Conservation (phyloP, 2,113 vertebrate genomes). For the Megalops atlanticus region DNA sequence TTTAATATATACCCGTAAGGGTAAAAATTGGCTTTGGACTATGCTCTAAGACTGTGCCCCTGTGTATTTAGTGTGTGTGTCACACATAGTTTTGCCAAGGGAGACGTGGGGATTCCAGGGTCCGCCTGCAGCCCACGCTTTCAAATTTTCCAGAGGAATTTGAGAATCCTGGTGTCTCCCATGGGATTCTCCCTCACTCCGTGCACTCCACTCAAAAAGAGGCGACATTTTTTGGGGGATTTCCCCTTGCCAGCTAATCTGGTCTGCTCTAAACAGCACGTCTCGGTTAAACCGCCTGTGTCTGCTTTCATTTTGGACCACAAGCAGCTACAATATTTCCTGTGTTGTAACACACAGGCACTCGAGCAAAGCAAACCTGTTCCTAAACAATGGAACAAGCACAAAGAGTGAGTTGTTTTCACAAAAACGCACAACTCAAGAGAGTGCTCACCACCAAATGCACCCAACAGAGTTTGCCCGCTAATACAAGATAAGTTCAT, state of each 20-base stretch:
- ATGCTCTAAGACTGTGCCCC: too few relatives aligned
- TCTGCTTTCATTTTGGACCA: not conserved
- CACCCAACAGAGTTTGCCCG: too few relatives aligned
- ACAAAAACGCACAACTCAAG: too few relatives aligned
- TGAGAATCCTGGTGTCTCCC: constrained; percentile 1
- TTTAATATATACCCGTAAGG: not conserved
- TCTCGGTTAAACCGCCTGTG: not conserved
- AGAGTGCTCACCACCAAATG: too few relatives aligned
- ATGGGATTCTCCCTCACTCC: not conserved
- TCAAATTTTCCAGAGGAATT: not conserved
- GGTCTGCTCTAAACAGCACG: not conserved
- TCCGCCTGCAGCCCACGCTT: not conserved
- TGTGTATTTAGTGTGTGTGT: too few relatives aligned
- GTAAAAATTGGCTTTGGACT: too few relatives aligned
- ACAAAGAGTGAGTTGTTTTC: too few relatives aligned
- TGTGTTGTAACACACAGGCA: not conserved
- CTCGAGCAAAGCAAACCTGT: too few relatives aligned
- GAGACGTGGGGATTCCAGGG: not conserved
- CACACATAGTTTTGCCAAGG: not conserved
- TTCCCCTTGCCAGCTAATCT: not conserved
- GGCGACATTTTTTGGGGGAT: not conserved
- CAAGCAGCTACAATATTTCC: not conserved
- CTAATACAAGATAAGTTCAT: too few relatives aligned
- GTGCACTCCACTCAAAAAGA: not conserved
- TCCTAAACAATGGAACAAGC: too few relatives aligned